Evolutionary conservation across 2,888 invertebrate species (phyloP), one percentile per base, ranked within the genome.

Genomic region (Xylota sylvarum): DNA sequence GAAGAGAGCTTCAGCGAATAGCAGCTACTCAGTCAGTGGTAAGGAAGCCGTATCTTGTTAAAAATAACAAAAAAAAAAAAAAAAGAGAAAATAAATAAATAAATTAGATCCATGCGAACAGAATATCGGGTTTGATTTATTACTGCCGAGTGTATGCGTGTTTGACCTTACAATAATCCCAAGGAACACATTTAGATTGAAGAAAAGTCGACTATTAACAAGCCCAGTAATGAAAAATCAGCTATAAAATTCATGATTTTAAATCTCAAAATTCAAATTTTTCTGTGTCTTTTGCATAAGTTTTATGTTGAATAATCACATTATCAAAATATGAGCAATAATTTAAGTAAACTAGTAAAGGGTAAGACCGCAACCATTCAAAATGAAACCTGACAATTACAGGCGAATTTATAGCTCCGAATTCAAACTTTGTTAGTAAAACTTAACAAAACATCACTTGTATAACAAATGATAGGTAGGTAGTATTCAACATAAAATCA

Each of bases 1-100:
- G 64, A 81, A 77, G 85, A 72, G 81, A 76, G 76, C 64, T 73
- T 78, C 43, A 86, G 72, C 50, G 62, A 64, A 76, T 37, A 85
- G 86, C 82, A 86, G 69, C 86, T 82, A 82, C 72, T 86, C 81
- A 77, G 85, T 81, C 85, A 81, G 72, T 77, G 70, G 58, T 77
- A 82, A 77, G 67, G 82, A 86, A 86, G 67, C 72, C 69, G 79
- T 14, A 65, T 72, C 23, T 67, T 55, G 35, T 50, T 52, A n/a
- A 64, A 56, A 10, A 52, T 37, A 46, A 60, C 40, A 56, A 12
- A 17, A 69, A 12, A 32, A 58, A 62, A 56, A 17, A 64, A 30
- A 50, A 50, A n/a, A 77, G 6, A 37, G 23, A 30, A 43, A 73
- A 78, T 67, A 76, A 67, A 81, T 62, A 60, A 78, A 78, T 48